Conservation (phyloP, 2,888 invertebrate species). For the Chrysina gloriosa region DNA sequence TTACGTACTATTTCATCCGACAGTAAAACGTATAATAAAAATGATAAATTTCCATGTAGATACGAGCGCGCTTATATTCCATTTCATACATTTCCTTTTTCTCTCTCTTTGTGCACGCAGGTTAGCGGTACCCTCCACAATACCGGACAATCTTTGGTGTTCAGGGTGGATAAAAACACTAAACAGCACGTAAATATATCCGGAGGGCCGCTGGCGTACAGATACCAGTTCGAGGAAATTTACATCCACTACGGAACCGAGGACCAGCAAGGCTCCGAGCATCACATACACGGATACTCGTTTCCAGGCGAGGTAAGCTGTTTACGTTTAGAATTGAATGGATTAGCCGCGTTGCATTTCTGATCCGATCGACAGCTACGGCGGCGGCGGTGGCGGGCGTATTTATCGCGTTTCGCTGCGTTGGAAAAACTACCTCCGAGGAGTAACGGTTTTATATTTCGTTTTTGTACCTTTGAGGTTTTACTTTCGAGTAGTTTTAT, state of each 20-base stretch:
- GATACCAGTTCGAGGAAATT: slow-evolving; percentile 95
- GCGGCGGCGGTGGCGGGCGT: too few species aligned
- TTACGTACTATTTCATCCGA: not conserved
- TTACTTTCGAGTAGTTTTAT: too few species aligned
- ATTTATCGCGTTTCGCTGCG: too few species aligned
- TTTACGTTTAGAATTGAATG: slow-evolving; percentile 25
- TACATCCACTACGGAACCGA: slow-evolving; percentile 95
- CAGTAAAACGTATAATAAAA: slow-evolving; percentile 5
- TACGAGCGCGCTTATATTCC: not conserved
- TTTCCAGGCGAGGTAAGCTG: slow-evolving; percentile 95
- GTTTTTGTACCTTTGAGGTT: too few species aligned
- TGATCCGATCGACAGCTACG: not conserved
- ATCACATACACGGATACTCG: slow-evolving; percentile 92
- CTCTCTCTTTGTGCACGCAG: slow-evolving; percentile 64
- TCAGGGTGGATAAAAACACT: slow-evolving; percentile 90
- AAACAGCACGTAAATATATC: slow-evolving; percentile 95
- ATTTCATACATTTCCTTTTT: slow-evolving; percentile 4
- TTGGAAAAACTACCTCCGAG: too few species aligned
- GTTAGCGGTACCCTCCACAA: slow-evolving; percentile 91
- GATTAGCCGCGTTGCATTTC: slow-evolving; percentile 9
- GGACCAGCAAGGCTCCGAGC: slow-evolving; percentile 94
- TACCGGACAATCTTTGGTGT: slow-evolving; percentile 94
- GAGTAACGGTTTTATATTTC: too few species aligned
- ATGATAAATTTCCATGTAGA: slow-evolving; percentile 7
- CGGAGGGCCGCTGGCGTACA: slow-evolving; percentile 94